Percentiles rank a stretch among this genome's conserved stretches.
Evolutionary conservation across 2,113 vertebrate species (phyloP).

Genomic region (Nothobranchius furzeri): DNA sequence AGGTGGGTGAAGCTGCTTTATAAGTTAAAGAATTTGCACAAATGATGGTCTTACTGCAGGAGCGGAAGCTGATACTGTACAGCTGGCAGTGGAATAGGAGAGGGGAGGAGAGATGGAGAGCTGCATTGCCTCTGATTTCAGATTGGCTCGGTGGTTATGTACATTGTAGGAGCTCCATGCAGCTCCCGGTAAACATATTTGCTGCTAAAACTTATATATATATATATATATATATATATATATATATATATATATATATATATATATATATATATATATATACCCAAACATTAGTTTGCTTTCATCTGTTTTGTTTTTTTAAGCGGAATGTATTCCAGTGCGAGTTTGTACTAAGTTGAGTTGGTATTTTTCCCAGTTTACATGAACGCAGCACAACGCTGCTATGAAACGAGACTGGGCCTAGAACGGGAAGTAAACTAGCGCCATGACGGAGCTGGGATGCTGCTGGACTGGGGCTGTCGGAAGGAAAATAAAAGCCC

Average conservation of each 20-base stretch:
- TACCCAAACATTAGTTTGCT: not conserved
- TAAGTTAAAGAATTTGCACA: not conserved
- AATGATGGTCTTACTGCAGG: not conserved
- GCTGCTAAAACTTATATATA: no score
- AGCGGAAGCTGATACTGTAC: not conserved
- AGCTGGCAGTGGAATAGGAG: not conserved
- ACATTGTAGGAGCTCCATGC: constrained; percentile 7
- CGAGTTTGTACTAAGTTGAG: no score
- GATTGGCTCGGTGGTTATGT: constrained; percentile 25
- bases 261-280: no score
- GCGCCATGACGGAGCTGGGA: constrained; percentile 51
- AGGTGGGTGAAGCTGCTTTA: constrained; percentile 82
- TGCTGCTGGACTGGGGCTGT: constrained; percentile 17
- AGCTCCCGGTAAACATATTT: not conserved
- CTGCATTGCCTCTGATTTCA: constrained; percentile 33
- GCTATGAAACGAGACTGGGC: constrained; percentile 62
- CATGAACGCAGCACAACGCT: constrained; percentile 49
- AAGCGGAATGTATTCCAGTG: no score
- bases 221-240: no score
- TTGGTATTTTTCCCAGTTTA: not conserved
- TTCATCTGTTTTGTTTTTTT: accelerated
- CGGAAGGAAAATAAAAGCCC: no score
- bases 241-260: no score
- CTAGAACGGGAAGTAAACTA: constrained; percentile 69
- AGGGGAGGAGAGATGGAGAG: constrained; percentile 3